Percentiles rank a stretch among this genome's conserved stretches.
These are phyloP conservation scores for Leptatherina wallacei DNA, from an alignment of 2,797 vertebrate genomes.

Conservation along the genomic window DNA sequence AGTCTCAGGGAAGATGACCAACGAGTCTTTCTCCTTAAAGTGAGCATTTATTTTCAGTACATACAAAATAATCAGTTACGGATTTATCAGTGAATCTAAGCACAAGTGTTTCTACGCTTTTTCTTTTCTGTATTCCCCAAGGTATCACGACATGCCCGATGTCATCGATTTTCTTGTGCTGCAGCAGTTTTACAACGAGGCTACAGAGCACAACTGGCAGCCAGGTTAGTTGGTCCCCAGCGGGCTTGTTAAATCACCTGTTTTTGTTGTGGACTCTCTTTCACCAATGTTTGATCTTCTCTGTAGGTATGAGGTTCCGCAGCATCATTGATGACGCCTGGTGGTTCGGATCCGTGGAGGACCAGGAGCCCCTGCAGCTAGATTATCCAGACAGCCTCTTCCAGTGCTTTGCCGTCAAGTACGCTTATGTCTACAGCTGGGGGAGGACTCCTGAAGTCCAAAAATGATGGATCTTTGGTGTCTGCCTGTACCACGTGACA, in stretches of 20 bases:
- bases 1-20: conserved; percentile 96
- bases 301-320: conserved; percentile 81
- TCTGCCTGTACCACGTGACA: conserved; percentile 3
- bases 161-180: conserved; percentile 98
- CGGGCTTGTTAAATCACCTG: neutral
- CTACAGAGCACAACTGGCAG: conserved; percentile 97
- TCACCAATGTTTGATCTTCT: neutral
- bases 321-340: conserved; percentile 98
- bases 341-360: conserved; percentile 98
- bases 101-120: neutral
- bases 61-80: neutral
- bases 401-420: conserved; percentile 97
- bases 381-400: conserved; percentile 98
- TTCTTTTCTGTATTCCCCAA: conserved; percentile 53
- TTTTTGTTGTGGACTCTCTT: neutral
- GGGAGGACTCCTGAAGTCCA: neutral
- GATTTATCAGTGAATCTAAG: neutral
- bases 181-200: conserved; percentile 97
- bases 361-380: conserved; percentile 93
- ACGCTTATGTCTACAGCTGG: conserved; percentile 54
- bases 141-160: conserved; percentile 99
- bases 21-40: conserved; percentile 98
- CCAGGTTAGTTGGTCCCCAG: conserved; percentile 81
- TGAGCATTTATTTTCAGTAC: conserved; percentile 72
- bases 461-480: neutral